Evolutionary conservation across 2,888 invertebrate genomes (phyloP).

Genomic region (Xanthorhoe spadicearia): DNA sequence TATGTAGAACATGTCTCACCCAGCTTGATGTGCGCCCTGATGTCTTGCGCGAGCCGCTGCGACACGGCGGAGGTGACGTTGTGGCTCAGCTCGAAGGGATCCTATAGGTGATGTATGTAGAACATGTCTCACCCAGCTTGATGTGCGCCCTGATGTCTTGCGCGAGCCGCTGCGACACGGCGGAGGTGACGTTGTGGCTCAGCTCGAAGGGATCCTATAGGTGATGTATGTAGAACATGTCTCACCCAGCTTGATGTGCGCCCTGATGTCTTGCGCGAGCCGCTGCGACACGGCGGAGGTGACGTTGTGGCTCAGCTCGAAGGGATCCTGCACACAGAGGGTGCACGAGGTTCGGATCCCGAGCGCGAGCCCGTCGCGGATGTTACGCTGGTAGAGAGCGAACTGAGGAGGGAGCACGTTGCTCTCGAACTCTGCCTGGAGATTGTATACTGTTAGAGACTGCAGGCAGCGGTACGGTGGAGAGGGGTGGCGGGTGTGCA

Average conservation of each 20-base stretch:
- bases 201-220: slow-evolving; percentile 89
- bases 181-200: slow-evolving; percentile 82
- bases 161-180: slow-evolving; percentile 56
- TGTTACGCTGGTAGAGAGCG: slow-evolving; percentile 70
- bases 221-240: too few relatives aligned
- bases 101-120: too few relatives aligned
- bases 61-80: slow-evolving; percentile 80
- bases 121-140: slow-evolving; percentile 36
- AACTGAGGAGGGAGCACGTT: slow-evolving; percentile 63
- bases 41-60: slow-evolving; percentile 52
- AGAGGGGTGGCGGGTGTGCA: too few relatives aligned
- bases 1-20: slow-evolving; percentile 52
- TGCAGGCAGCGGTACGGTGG: too few relatives aligned
- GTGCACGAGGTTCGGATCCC: slow-evolving; percentile 67
- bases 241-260: slow-evolving; percentile 45
- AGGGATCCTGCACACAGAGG: slow-evolving; percentile 88
- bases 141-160: slow-evolving; percentile 58
- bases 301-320: slow-evolving; percentile 73
- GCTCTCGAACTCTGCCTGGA: slow-evolving; percentile 60
- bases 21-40: slow-evolving; percentile 52
- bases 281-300: slow-evolving; percentile 54
- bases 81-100: slow-evolving; percentile 87
- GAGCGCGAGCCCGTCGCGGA: slow-evolving; percentile 47
- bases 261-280: slow-evolving; percentile 56
- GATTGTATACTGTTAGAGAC: too few relatives aligned